phyloP scores from a whole-genome alignment of 2,797 vertebrate genomes.

The Malacoctenus gilli region DNA sequence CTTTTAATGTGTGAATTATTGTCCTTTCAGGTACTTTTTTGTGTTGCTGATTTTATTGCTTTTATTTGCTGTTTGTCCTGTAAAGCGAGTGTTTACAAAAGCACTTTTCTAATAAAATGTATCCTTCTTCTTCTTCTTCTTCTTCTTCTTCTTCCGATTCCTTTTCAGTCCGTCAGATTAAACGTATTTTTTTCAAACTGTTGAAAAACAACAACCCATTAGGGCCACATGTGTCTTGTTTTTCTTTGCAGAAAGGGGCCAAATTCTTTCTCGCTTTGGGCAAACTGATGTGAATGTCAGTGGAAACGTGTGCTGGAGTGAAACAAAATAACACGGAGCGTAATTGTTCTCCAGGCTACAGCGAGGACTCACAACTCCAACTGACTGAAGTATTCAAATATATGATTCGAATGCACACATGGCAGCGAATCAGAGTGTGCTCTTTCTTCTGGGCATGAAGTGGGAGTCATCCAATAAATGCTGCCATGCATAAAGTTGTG shows the following conservation, averaged over 20 bases:
- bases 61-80: too few species aligned
- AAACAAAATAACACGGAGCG: not conserved
- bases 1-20: too few species aligned
- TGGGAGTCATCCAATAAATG: slow-evolving; percentile 17
- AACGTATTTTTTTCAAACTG: too few species aligned
- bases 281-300: slow-evolving; percentile 8
- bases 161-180: too few species aligned
- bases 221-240: slow-evolving; percentile 4
- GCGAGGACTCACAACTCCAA: slow-evolving; percentile 21
- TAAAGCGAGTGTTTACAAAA: too few species aligned
- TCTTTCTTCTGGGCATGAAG: not conserved
- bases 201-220: not conserved
- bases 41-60: too few species aligned
- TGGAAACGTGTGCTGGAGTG: not conserved
- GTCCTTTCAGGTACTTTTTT: too few species aligned
- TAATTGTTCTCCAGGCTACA: slow-evolving; percentile 4
- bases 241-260: slow-evolving; percentile 2
- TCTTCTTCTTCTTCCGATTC: too few species aligned
- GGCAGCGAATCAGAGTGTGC: slow-evolving; percentile 6
- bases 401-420: not conserved
- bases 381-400: slow-evolving; percentile 3
- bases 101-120: too few species aligned
- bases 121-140: too few species aligned
- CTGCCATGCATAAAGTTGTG: slow-evolving; percentile 4
- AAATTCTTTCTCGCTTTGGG: slow-evolving; percentile 25